These are phyloP conservation scores for Cisticola juncidis DNA, from an alignment of 2,113 vertebrate species.

Conservation along the genomic window DNA sequence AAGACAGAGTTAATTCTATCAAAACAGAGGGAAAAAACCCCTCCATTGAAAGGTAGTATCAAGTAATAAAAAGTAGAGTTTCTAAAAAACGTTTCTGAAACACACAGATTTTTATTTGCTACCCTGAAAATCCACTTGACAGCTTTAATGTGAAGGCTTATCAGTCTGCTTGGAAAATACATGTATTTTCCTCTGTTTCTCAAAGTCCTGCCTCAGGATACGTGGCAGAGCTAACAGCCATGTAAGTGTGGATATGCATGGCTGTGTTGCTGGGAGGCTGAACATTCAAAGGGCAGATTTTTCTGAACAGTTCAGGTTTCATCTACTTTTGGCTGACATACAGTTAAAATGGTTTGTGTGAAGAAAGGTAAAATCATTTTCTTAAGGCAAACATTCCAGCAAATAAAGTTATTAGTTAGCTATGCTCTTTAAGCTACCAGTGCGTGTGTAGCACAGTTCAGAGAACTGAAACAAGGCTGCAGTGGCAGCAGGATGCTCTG, in stretches of 20 bases:
- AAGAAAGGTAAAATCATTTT: slow-evolving; percentile 1
- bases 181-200: slow-evolving; percentile 20
- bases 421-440: not conserved
- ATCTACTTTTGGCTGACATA: not conserved
- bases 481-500: not conserved
- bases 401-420: not conserved
- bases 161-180: slow-evolving; percentile 33
- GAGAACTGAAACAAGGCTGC: not conserved
- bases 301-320: not conserved
- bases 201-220: slow-evolving; percentile 42
- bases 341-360: not conserved
- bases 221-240: slow-evolving; percentile 29
- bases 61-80: not conserved
- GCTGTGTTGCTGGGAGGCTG: slow-evolving; percentile 1
- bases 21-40: not conserved
- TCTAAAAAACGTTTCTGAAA: slow-evolving; percentile 17
- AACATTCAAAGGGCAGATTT: slow-evolving; percentile 25
- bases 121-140: slow-evolving; percentile 57
- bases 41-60: slow-evolving; percentile 4
- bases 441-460: fast-evolving
- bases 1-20: slow-evolving; percentile 18
- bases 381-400: not conserved
- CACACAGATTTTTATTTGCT: slow-evolving; percentile 1
- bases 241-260: slow-evolving; percentile 13
- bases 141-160: slow-evolving; percentile 43